Percentiles rank a stretch among this genome's conserved stretches.
Conservation (phyloP, 2,888 invertebrate genomes). For the Drosophila cognata region DNA sequence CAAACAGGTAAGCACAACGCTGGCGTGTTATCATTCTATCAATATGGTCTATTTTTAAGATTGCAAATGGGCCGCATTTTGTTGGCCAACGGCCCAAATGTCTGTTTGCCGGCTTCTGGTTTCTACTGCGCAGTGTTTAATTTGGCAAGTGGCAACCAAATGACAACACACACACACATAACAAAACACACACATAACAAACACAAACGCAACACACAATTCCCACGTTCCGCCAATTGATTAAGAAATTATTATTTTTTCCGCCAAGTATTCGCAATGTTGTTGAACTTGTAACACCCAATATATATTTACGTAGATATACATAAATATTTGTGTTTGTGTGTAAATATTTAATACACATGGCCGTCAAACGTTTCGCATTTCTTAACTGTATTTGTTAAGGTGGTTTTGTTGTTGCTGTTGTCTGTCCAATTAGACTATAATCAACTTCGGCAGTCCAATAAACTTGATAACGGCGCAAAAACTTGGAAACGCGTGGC, state of each 20-base stretch:
- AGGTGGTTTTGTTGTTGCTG: conserved; percentile 9
- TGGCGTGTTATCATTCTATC: conserved; percentile 13
- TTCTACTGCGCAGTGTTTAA: conserved; percentile 59
- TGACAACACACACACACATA: conserved; percentile 8
- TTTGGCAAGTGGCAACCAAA: conserved; percentile 48
- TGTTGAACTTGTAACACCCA: conserved; percentile 47
- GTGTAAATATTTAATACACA: not conserved
- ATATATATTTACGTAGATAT: not conserved
- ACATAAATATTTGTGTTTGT: not conserved
- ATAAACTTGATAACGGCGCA: conserved; percentile 45
- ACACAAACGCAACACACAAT: not conserved
- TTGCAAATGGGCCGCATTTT: conserved; percentile 46
- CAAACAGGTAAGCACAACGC: conserved; percentile 5
- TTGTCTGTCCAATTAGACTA: conserved; percentile 24
- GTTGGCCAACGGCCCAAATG: conserved; percentile 56
- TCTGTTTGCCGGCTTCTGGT: conserved; percentile 11
- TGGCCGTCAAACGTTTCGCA: not conserved
- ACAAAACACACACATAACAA: conserved; percentile 31
- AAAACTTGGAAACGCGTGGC: conserved; percentile 44
- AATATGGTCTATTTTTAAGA: conserved; percentile 44
- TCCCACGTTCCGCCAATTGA: conserved; percentile 73
- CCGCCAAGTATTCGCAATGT: conserved; percentile 23
- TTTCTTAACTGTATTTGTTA: not conserved
- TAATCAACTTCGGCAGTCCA: conserved; percentile 23
- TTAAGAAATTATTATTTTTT: conserved; percentile 18